Evolutionary conservation across 2,888 invertebrate genomes (phyloP), one percentile per base, ranked within the genome.

Genomic region (Corbicula japonica): DNA sequence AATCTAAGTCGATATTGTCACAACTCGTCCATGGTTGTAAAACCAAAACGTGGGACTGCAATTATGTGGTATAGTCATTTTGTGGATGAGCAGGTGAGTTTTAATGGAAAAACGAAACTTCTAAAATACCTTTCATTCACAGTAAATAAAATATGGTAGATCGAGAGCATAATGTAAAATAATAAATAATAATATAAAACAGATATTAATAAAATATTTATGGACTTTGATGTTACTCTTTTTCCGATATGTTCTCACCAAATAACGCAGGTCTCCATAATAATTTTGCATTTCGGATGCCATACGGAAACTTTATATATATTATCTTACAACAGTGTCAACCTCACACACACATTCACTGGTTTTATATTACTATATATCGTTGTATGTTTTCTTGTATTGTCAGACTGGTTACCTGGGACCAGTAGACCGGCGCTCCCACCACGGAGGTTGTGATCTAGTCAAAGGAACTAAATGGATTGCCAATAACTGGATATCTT

Each of bases 391-490:
- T 18, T 48, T 12, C 8, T 41, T 63, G 12, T 32, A 32, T 61
- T 75, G 78, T 61, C 76, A 83, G 83, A 83, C 83, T 10, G 72
- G 75, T 15, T 80, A 83, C 35, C 73, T 83, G 1, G 83, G 83
- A 8, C 26, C 26, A n/a, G 41, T 54, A 15, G 83, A 83, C 54
- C 32, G 48, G 10, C 70, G 60, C 0, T 80, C 80, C 1, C 60
- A 63, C 15, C 84, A 84, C n/a, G 84, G 84, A 15, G 84, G 84
- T 1, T 84, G 84, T 71, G 80, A 84, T 62, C 21, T 84, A 15
- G 60, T 78, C n/a, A 80, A 78, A 61, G 80, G 80, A 26, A 60
- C 65, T 0, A 80, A 84, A 63, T 80, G 84, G 84, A 84, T 84
- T 32, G 84, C 84, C 1, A 84, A 78, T 34, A 76, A 70, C 46